Evolutionary conservation across 2,888 invertebrate species (phyloP).

Genomic region (Xestia sexstrigata): DNA sequence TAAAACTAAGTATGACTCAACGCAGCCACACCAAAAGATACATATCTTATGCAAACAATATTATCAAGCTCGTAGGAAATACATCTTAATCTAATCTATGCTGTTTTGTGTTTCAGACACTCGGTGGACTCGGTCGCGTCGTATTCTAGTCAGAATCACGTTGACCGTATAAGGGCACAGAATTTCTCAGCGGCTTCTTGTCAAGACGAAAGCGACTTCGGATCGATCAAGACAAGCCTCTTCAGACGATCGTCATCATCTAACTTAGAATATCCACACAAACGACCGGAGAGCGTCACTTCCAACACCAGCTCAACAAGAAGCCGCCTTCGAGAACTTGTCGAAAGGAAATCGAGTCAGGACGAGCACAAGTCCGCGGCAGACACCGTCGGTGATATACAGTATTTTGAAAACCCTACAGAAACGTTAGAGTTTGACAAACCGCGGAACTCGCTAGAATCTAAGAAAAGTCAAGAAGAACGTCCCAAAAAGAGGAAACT

Average conservation of each 20-base stretch:
- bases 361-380: constrained; percentile 88
- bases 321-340: constrained; percentile 90
- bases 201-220: constrained; percentile 89
- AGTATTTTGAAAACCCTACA: constrained; percentile 89
- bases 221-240: constrained; percentile 89
- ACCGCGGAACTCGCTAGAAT: constrained; percentile 84
- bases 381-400: constrained; percentile 87
- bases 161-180: constrained; percentile 90
- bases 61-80: constrained; percentile 75
- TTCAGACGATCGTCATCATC: constrained; percentile 88
- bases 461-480: constrained; percentile 84
- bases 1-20: constrained; percentile 77
- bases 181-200: constrained; percentile 90
- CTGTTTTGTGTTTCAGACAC: constrained; percentile 87
- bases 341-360: constrained; percentile 89
- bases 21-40: constrained; percentile 73
- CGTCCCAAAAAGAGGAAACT: constrained; percentile 87
- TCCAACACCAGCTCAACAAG: constrained; percentile 89
- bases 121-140: constrained; percentile 91
- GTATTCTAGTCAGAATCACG: constrained; percentile 91
- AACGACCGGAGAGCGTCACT: constrained; percentile 88
- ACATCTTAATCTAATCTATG: constrained; percentile 83
- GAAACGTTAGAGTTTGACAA: constrained; percentile 88
- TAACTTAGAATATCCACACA: constrained; percentile 85
- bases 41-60: constrained; percentile 82